phyloP scores from a whole-genome alignment of 2,888 invertebrate species.

The Sinopyrophorus schimmeli region DNA sequence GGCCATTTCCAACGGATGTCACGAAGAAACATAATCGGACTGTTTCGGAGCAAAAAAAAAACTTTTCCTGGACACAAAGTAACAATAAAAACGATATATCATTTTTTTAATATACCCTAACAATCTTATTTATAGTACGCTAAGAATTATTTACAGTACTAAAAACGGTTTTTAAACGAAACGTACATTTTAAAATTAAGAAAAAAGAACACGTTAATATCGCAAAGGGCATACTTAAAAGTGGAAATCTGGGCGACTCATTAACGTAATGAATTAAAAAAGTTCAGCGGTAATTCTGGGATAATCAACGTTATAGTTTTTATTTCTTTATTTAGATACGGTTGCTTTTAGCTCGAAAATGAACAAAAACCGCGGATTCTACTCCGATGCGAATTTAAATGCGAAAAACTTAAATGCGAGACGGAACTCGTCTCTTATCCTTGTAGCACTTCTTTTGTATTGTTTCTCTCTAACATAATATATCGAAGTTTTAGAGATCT shows the following conservation, averaged over 20 bases:
- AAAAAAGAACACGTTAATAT: slow-evolving; percentile 9
- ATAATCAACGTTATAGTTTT: slow-evolving; percentile 14
- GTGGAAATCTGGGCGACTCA: slow-evolving; percentile 30
- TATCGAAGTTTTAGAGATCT: neutral
- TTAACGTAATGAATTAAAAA: slow-evolving; percentile 36
- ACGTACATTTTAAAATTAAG: slow-evolving; percentile 14
- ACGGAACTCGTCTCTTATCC: too few species aligned
- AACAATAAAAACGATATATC: slow-evolving; percentile 25
- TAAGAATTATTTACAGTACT: too few species aligned
- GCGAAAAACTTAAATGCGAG: neutral
- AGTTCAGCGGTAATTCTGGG: slow-evolving; percentile 6
- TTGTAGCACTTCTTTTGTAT: slow-evolving; percentile 2
- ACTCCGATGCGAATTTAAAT: neutral
- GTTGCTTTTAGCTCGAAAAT: slow-evolving; percentile 2
- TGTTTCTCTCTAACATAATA: neutral
- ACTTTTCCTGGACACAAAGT: slow-evolving; percentile 32
- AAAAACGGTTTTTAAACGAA: neutral
- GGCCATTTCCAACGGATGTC: slow-evolving; percentile 42
- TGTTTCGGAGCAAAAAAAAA: slow-evolving; percentile 33
- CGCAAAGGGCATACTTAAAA: slow-evolving; percentile 24
- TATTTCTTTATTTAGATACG: slow-evolving; percentile 16
- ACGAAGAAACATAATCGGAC: slow-evolving; percentile 39
- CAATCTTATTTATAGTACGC: too few species aligned
- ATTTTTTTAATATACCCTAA: slow-evolving; percentile 6
- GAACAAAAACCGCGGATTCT: slow-evolving; percentile 2